Base-by-base conservation (phyloP, 2,113 vertebrate species). In the Onychostruthus taczanowskii region DNA sequence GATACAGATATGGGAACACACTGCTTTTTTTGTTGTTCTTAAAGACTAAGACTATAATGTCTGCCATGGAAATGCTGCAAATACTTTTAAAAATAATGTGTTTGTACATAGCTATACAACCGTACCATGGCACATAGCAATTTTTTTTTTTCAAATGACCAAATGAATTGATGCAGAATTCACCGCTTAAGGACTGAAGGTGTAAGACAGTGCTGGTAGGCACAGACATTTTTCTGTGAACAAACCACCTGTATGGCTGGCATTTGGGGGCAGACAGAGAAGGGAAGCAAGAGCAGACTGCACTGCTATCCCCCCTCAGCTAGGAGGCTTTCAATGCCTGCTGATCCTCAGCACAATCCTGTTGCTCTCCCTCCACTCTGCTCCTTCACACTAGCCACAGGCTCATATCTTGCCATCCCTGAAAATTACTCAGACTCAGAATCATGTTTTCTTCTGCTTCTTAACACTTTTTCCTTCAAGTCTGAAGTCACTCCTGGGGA, bases 221-320 rank as follows among this genome's bases (percentile, higher is more conserved):
- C 7, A 13, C 22, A n/a, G 61, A 37, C 1, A 3, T 53, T 66
- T 47, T 78, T 74, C 46, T 46, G 52, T 55, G 28, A 81, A 30
- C 43, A 62, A 78, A 13, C 2, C 17, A 53, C 19, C 24, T 30
- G 2, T 4, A 1, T 10, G 17, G 3, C 30, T 21, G 24, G 5
- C 50, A 52, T 47, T 52, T 58, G 50, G 41, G 20, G 24, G 28
- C 6, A 46, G 64, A 30, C 31, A 53, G 15, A 37, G 68, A 37
- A 50, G 44, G 3, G 11, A 75, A 75, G 37, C 26, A 47, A 13
- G 37, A 14, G 20, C n/a, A 55, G 26, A 24, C 20, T 37, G 55
- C 81, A 41, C 21, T 28, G 37, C 76, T 35, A 2, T 27, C 3
- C 20, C 10, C 16, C 37, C 53, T 77, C 73, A 77, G 63, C 33